Conservation (phyloP, 92 coral and sea anemone genomes). For the Zoanthus gigantus region DNA sequence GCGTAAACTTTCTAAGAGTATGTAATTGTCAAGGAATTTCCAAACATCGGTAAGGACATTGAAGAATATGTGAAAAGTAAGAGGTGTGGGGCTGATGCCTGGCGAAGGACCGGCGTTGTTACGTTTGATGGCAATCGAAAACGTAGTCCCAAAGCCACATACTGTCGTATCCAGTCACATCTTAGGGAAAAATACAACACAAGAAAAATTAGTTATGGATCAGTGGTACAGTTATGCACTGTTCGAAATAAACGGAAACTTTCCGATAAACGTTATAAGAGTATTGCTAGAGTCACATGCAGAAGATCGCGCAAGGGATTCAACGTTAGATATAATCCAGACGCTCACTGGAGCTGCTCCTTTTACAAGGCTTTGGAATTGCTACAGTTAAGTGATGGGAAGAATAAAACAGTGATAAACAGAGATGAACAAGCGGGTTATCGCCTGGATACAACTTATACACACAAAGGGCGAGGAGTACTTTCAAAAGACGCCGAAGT, state of each 20-base stretch:
- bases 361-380: conserved; percentile 60
- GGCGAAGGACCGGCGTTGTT: neutral
- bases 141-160: conserved; percentile 8
- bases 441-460: conserved; percentile 60
- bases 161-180: conserved; percentile 56
- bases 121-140: neutral
- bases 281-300: conserved; percentile 59
- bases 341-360: conserved; percentile 60
- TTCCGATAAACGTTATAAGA: conserved; percentile 64
- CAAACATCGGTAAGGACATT: neutral
- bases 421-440: conserved; percentile 72
- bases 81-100: neutral
- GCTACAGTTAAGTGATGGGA: conserved; percentile 59
- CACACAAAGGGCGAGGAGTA: conserved; percentile 56
- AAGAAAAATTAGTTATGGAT: conserved; percentile 54
- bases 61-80: neutral
- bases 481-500: conserved; percentile 16
- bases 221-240: conserved; percentile 68
- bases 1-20: neutral
- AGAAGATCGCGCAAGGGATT: conserved; percentile 58
- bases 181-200: conserved; percentile 55
- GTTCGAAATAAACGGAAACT: conserved; percentile 57
- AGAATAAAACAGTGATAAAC: conserved; percentile 52
- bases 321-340: conserved; percentile 49
- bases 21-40: neutral